Conservation (phyloP, 2,113 vertebrate genomes). For the Passer domesticus region DNA sequence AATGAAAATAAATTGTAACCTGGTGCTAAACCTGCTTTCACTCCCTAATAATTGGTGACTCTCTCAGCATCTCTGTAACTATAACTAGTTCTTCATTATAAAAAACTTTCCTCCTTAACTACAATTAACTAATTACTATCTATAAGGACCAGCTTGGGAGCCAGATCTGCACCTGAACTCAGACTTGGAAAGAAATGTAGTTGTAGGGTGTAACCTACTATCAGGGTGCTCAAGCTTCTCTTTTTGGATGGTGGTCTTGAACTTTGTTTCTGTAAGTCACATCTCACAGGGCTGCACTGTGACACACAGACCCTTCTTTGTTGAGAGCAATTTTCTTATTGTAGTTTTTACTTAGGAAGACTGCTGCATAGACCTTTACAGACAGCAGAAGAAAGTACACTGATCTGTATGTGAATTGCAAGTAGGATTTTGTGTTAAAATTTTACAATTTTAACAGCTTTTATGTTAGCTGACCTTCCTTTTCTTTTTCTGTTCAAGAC, state of each 20-base stretch:
- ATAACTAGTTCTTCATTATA: background rate
- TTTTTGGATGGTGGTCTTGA: background rate
- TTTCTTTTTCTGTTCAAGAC: background rate
- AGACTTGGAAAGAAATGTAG: background rate
- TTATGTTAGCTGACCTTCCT: background rate
- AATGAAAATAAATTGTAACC: background rate
- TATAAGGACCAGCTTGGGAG: background rate
- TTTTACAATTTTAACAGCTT: background rate
- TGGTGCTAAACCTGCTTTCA: background rate
- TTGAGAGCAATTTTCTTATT: background rate
- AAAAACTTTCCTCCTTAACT: background rate
- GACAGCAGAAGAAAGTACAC: background rate
- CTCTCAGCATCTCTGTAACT: background rate
- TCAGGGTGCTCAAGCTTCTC: background rate
- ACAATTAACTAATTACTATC: accelerated
- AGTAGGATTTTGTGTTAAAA: background rate
- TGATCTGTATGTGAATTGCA: background rate
- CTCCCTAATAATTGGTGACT: background rate
- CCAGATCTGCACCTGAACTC: background rate
- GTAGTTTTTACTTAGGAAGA: background rate
- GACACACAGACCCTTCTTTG: background rate
- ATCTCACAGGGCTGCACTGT: background rate
- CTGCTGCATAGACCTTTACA: background rate
- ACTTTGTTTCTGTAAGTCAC: background rate
- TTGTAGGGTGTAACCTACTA: background rate